Conservation (phyloP, 1,140 invertebrate species). For the Lutraria rhynchaena region DNA sequence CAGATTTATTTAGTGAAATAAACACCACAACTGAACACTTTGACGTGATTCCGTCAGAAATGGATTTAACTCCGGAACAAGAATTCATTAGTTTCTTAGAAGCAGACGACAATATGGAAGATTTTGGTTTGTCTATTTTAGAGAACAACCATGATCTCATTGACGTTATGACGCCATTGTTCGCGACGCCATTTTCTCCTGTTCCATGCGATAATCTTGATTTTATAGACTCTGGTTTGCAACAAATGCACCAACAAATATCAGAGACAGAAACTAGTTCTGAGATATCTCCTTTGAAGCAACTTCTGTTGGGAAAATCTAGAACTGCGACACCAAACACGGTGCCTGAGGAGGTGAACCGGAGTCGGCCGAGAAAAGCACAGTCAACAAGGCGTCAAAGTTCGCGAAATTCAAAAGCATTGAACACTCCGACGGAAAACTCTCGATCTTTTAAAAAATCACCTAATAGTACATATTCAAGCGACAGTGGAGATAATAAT, state of each 20-base stretch:
- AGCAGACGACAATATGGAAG: constrained; percentile 12
- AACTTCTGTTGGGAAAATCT: constrained; percentile 13
- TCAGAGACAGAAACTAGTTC: neutral
- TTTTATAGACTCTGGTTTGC: neutral
- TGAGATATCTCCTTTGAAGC: neutral
- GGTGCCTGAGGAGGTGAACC: too few relatives aligned
- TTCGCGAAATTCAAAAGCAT: neutral
- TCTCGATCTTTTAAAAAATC: neutral
- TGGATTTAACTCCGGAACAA: constrained; percentile 1
- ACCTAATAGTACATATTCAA: too few relatives aligned
- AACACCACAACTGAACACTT: neutral
- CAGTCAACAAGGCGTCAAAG: neutral
- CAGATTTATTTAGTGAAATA: constrained; percentile 4
- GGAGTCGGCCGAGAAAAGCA: too few relatives aligned
- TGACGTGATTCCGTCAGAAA: neutral
- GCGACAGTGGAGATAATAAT: too few relatives aligned
- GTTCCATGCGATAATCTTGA: constrained; percentile 45
- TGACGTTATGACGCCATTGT: constrained; percentile 35
- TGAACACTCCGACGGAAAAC: neutral
- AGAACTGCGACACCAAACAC: neutral
- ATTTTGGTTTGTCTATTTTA: constrained; percentile 30
- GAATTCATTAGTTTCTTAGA: constrained; percentile 31
- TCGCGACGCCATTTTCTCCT: constrained; percentile 41
- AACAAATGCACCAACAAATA: constrained; percentile 4
- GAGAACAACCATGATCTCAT: constrained; percentile 46